phyloP scores from a whole-genome alignment of 2,113 vertebrate species.

The Ictidomys tridecemlineatus region DNA sequence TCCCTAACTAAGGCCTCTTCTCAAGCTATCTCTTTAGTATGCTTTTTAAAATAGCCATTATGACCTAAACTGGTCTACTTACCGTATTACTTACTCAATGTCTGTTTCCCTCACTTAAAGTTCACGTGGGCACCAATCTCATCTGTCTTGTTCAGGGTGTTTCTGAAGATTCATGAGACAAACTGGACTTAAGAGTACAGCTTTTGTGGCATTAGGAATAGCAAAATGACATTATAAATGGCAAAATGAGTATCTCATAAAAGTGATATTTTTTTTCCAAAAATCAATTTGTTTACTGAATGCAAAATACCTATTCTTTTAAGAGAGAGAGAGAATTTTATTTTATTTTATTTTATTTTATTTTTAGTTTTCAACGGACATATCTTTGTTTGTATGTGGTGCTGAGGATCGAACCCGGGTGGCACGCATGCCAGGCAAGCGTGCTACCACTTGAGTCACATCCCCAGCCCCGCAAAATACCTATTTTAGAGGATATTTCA shows the following conservation, averaged over 20 bases:
- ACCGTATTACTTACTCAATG: neutral
- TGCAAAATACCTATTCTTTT: too few relatives aligned
- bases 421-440: too few relatives aligned
- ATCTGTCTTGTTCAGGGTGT: neutral
- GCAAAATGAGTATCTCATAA: constrained; percentile 47
- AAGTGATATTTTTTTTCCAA: constrained; percentile 27
- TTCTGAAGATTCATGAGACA: constrained; percentile 31
- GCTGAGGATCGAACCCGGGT: too few relatives aligned
- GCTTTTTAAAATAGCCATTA: neutral
- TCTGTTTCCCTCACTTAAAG: neutral
- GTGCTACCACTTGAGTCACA: too few relatives aligned
- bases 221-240: constrained; percentile 48
- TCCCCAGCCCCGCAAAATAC: too few relatives aligned
- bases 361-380: too few relatives aligned
- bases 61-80: neutral
- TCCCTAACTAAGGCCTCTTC: neutral
- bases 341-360: too few relatives aligned
- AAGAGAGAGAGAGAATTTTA: too few relatives aligned
- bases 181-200: neutral
- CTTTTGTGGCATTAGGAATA: constrained; percentile 32
- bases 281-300: neutral
- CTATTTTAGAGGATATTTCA: neutral
- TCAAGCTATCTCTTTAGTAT: neutral
- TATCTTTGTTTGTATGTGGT: too few relatives aligned
- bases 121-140: neutral